phyloP scores from a whole-genome alignment of 2,797 vertebrate species.

The Taeniopygia guttata region DNA sequence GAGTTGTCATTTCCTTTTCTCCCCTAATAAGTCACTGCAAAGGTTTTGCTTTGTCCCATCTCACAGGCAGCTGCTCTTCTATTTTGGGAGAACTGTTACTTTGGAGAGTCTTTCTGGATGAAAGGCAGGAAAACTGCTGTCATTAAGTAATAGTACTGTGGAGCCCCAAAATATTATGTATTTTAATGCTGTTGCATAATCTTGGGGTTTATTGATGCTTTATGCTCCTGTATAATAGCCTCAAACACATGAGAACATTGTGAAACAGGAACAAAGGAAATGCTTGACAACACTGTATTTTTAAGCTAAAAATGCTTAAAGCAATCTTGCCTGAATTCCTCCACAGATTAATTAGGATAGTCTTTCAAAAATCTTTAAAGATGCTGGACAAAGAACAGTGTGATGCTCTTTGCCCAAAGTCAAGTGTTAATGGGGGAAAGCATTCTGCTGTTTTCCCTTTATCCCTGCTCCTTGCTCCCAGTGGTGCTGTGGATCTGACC shows the following conservation, averaged over 20 bases:
- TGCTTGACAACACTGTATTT: conserved; percentile 32
- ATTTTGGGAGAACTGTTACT: not conserved
- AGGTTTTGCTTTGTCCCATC: not conserved
- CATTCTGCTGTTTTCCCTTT: not conserved
- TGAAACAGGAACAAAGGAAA: conserved; percentile 47
- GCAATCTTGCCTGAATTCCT: conserved; percentile 29
- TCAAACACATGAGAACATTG: conserved; percentile 20
- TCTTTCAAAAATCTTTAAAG: conserved; percentile 31
- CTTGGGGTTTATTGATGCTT: conserved; percentile 29
- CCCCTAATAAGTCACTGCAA: not conserved
- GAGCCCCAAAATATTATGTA: not conserved
- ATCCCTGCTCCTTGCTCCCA: not conserved
- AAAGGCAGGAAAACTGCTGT: not conserved
- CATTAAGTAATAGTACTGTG: not conserved
- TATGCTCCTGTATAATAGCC: conserved; percentile 21
- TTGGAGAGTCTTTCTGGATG: not conserved
- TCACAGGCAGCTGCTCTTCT: not conserved
- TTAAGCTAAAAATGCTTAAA: conserved; percentile 57
- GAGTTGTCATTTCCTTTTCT: not conserved
- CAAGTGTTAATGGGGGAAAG: not conserved
- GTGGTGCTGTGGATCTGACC: not conserved
- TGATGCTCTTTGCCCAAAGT: conserved; percentile 4
- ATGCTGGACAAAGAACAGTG: not conserved
- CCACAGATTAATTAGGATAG: conserved; percentile 50
- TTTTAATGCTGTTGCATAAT: conserved; percentile 29